Base-by-base conservation (phyloP, 2,113 vertebrate genomes). In the Cromileptes altivelis region DNA sequence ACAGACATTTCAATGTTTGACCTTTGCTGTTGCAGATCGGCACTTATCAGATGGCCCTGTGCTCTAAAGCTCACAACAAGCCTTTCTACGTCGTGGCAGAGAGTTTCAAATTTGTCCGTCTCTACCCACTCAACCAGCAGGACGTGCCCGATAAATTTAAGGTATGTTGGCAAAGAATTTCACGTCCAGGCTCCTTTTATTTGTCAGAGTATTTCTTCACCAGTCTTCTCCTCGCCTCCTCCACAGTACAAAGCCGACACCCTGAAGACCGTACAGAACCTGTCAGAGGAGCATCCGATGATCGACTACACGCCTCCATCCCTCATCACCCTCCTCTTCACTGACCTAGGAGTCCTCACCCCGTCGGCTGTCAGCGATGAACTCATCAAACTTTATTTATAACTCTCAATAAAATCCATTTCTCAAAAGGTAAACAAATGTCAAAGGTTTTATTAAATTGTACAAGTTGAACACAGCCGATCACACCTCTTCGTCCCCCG, bases 11-110 rank as follows among this genome's bases (percentile, higher is more conserved):
- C 0, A 78, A 12, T 4, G 1, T 33, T 15, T 67, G 14, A 1
- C 12, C 40, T 4, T 7, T 25, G 6, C 42, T 15, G 17, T 49
- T 61, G 4, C 93, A 99, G 98, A 99, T 99, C 2, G 98, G 98
- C 62, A 99, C 98, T 3, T 99, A 99, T 76, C 98, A 99, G 92
- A 97, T 96, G 94, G 98, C 98, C 0, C 93, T 99, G 69, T 99
- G 98, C 11, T 97, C 98, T 70, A 99, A 99, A 93, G 97, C 97
- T 3, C 98, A 99, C 92, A 99, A 99, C 91, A 99, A 99, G 60
- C 98, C 97, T 0, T 99, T 99, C 86, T 99, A 99, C 0, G 98
- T 98, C 21, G 98, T 99, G 45, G 98, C 98, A 0, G 98, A 99
- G 91, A 99, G 98, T 64, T 99, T 99, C 90, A 99, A 99, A 87